Evolutionary conservation across 2,888 invertebrate species (phyloP).

Genomic region (Pyrrhia umbra): DNA sequence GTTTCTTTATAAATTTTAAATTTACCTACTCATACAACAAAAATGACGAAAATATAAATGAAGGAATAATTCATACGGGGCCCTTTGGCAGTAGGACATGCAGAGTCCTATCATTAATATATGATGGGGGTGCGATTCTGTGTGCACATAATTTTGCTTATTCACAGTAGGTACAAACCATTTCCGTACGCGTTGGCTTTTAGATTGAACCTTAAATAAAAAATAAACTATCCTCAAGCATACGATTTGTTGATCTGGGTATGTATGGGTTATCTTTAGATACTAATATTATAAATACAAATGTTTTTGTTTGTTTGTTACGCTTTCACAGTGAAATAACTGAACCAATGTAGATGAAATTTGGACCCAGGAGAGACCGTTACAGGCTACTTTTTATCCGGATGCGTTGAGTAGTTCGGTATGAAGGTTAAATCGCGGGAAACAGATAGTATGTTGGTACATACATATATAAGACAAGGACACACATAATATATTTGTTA

Average conservation of each 20-base stretch:
- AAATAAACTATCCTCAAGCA: slow-evolving; percentile 75
- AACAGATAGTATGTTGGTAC: too few relatives aligned
- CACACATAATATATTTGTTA: too few relatives aligned
- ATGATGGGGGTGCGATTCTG: slow-evolving; percentile 75
- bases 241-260: slow-evolving; percentile 70
- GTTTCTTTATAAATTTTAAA: slow-evolving; percentile 28
- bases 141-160: slow-evolving; percentile 80
- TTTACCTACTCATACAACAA: slow-evolving; percentile 51
- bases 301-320: too few relatives aligned
- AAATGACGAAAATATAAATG: slow-evolving; percentile 65
- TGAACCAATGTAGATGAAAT: too few relatives aligned
- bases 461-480: too few relatives aligned
- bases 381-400: too few relatives aligned
- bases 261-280: too few relatives aligned
- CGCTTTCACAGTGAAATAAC: too few relatives aligned
- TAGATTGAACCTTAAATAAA: slow-evolving; percentile 85
- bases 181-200: slow-evolving; percentile 81
- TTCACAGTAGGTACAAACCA: slow-evolving; percentile 80
- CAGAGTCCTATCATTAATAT: slow-evolving; percentile 79
- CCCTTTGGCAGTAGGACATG: slow-evolving; percentile 58
- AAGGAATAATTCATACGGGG: slow-evolving; percentile 74
- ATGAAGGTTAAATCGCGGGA: too few relatives aligned
- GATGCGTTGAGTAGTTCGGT: too few relatives aligned
- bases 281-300: too few relatives aligned
- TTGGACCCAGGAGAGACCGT: too few relatives aligned